phyloP scores from a whole-genome alignment of 92 coral and sea anemone species.

The Palythoa grandiflora region DNA sequence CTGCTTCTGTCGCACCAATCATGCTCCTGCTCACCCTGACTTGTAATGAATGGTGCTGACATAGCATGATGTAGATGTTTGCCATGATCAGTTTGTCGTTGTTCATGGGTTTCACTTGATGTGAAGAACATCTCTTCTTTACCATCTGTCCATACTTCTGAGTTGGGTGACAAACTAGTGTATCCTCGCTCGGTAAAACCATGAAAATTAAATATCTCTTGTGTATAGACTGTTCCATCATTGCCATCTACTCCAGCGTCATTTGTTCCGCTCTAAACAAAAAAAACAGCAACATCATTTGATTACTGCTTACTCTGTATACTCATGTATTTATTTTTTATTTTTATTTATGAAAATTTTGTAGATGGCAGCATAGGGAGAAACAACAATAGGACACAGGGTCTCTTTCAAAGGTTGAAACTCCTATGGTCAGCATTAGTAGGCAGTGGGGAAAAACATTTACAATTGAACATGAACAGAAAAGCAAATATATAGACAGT shows the following conservation, averaged over 20 bases:
- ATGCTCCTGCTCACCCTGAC: slow-evolving; percentile 33
- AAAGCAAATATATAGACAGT: no score
- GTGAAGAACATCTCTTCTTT: slow-evolving; percentile 38
- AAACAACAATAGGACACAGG: no score
- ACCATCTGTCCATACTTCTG: slow-evolving; percentile 29
- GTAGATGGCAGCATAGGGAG: no score
- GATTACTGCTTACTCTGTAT: no score
- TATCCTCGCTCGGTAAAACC: slow-evolving; percentile 35
- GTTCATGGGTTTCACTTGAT: slow-evolving; percentile 12
- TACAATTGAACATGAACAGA: no score
- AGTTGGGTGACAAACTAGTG: slow-evolving; percentile 36
- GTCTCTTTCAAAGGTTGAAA: no score
- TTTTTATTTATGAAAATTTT: no score
- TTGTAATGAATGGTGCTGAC: slow-evolving; percentile 20
- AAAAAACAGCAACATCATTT: no score
- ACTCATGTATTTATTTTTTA: no score
- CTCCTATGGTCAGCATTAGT: no score
- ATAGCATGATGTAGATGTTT: slow-evolving; percentile 11
- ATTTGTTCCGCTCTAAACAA: background rate
- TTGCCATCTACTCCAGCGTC: background rate
- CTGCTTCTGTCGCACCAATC: slow-evolving; percentile 74
- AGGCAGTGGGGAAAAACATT: no score
- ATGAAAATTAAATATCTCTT: slow-evolving; percentile 40
- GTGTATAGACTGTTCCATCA: slow-evolving; percentile 11
- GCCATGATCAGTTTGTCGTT: background rate